Percentiles rank a stretch among this genome's conserved stretches.
Evolutionary conservation across 2,888 invertebrate genomes (phyloP).

Genomic region (Drosophila stalkeri): DNA sequence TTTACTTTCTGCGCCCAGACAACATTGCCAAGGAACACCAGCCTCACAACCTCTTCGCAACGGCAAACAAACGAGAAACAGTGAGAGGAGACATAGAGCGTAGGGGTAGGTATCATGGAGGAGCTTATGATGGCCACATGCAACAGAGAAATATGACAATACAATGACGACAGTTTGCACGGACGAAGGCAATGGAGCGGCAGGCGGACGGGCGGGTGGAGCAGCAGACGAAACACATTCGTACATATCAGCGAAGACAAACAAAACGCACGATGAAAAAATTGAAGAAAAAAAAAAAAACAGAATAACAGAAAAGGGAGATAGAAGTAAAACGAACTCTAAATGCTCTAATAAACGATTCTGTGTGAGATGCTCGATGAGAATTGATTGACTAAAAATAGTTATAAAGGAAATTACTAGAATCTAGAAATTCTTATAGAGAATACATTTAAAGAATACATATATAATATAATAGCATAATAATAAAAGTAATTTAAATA

Average conservation of each 20-base stretch:
- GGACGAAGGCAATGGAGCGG: slow-evolving; percentile 27
- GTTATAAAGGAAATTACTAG: background rate
- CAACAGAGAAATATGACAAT: slow-evolving; percentile 65
- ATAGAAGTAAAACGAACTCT: background rate
- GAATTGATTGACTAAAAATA: background rate
- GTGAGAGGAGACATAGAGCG: background rate
- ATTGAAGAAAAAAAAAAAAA: background rate
- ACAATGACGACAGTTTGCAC: slow-evolving; percentile 71
- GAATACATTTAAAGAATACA: too few species aligned
- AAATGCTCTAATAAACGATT: background rate
- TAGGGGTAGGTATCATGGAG: background rate
- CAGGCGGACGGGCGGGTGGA: background rate
- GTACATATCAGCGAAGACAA: slow-evolving; percentile 61
- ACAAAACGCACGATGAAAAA: slow-evolving; percentile 64
- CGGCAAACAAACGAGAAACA: slow-evolving; percentile 52
- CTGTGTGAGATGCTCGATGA: background rate
- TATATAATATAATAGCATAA: too few species aligned
- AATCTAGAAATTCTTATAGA: background rate
- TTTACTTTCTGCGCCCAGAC: slow-evolving; percentile 65
- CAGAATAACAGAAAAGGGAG: too few species aligned
- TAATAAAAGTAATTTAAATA: too few species aligned
- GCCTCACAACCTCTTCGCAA: background rate
- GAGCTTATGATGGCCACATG: slow-evolving; percentile 30
- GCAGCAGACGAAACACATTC: slow-evolving; percentile 26
- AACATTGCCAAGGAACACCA: slow-evolving; percentile 18